Conservation (phyloP, 2,888 invertebrate species). For the Halictus ligatus region DNA sequence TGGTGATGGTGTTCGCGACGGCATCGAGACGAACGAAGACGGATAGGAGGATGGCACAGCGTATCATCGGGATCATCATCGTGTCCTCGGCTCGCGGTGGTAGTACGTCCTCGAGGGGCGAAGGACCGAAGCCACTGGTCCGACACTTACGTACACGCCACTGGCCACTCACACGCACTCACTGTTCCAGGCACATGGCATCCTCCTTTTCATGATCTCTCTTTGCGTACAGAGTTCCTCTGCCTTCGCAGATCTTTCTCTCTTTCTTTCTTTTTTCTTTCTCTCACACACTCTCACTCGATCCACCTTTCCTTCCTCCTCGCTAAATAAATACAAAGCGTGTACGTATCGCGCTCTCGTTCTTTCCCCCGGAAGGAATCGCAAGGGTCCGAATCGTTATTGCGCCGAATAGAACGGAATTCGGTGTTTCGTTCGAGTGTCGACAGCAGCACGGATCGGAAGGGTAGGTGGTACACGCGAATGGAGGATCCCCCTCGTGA, state of each 20-base stretch:
- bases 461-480: constrained; percentile 35
- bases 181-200: constrained; percentile 63
- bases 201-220: constrained; percentile 59
- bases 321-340: not conserved
- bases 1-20: constrained; percentile 55
- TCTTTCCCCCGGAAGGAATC: not conserved
- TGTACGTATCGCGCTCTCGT: not conserved
- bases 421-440: not conserved
- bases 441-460: not conserved
- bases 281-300: not conserved
- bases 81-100: constrained; percentile 52
- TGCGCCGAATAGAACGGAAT: not conserved
- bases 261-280: not conserved
- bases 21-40: constrained; percentile 60
- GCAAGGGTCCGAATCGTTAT: not conserved
- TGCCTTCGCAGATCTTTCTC: not conserved
- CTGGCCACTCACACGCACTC: constrained; percentile 68
- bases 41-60: constrained; percentile 64
- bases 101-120: constrained; percentile 61
- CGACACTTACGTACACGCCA: constrained; percentile 59
- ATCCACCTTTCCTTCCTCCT: not conserved
- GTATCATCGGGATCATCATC: constrained; percentile 63
- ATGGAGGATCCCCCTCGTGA: constrained; percentile 14
- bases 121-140: constrained; percentile 62
- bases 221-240: not conserved